Evolutionary conservation across 2,888 invertebrate species (phyloP).

Genomic region (Drosophila nr. medialis): DNA sequence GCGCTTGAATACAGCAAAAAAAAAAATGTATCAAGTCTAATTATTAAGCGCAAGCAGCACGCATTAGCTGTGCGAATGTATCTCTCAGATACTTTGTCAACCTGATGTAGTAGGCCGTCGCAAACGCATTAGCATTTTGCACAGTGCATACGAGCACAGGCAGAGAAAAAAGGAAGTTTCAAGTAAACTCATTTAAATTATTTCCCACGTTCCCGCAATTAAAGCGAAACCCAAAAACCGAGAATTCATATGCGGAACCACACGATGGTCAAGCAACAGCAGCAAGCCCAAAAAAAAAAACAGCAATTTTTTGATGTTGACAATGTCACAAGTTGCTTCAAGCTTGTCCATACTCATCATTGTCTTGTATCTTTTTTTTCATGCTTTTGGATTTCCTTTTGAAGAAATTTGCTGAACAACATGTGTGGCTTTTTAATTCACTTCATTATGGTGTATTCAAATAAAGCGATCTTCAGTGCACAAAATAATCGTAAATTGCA

Average conservation of each 20-base stretch:
- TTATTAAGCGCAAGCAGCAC: slow-evolving; percentile 72
- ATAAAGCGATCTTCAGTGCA: slow-evolving; percentile 37
- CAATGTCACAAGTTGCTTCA: slow-evolving; percentile 58
- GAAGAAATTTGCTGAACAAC: slow-evolving; percentile 62
- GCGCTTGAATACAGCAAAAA: slow-evolving; percentile 33
- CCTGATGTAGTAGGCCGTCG: slow-evolving; percentile 25
- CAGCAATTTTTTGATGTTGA: slow-evolving; percentile 37
- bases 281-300: slow-evolving; percentile 17
- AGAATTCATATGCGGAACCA: slow-evolving; percentile 28
- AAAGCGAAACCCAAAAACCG: slow-evolving; percentile 54
- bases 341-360: slow-evolving; percentile 45
- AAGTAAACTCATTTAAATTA: slow-evolving; percentile 68
- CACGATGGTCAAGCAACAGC: slow-evolving; percentile 24
- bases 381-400: slow-evolving; percentile 29
- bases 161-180: slow-evolving; percentile 48
- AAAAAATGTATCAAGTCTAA: slow-evolving; percentile 49
- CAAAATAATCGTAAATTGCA: not conserved
- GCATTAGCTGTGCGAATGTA: slow-evolving; percentile 61
- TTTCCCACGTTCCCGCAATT: slow-evolving; percentile 77
- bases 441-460: slow-evolving; percentile 59
- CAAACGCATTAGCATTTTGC: slow-evolving; percentile 44
- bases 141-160: slow-evolving; percentile 9
- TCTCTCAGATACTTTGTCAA: slow-evolving; percentile 50
- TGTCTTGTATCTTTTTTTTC: slow-evolving; percentile 48
- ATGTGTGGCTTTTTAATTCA: slow-evolving; percentile 80